A percentile compares a stretch with the other conserved stretches of the same genome.
Conservation (phyloP, 2,888 invertebrate genomes). For the Drosophila merina region DNA sequence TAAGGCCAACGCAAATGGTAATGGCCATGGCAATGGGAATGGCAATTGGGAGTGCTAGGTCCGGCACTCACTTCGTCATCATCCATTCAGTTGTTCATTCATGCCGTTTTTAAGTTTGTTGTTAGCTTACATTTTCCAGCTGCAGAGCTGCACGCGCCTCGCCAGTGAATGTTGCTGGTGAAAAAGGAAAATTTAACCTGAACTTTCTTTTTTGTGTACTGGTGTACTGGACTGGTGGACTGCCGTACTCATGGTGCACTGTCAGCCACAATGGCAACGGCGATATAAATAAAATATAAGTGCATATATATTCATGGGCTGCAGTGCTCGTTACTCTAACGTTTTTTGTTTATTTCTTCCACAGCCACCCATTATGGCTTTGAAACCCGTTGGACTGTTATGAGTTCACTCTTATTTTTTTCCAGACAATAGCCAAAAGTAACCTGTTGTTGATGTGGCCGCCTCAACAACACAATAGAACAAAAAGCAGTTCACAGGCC, state of each 20-base stretch:
- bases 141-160: slow-evolving; percentile 71
- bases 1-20: slow-evolving; percentile 31
- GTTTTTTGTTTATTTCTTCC: slow-evolving; percentile 16
- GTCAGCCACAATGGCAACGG: slow-evolving; percentile 50
- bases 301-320: slow-evolving; percentile 39
- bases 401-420: slow-evolving; percentile 71
- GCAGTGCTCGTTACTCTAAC: slow-evolving; percentile 19
- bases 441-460: slow-evolving; percentile 64
- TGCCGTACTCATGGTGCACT: slow-evolving; percentile 45
- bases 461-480: slow-evolving; percentile 67
- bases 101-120: slow-evolving; percentile 60
- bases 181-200: slow-evolving; percentile 75
- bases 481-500: slow-evolving; percentile 46
- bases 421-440: slow-evolving; percentile 23
- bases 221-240: slow-evolving; percentile 4
- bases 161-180: slow-evolving; percentile 71
- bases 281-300: slow-evolving; percentile 72
- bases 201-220: slow-evolving; percentile 73
- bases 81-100: slow-evolving; percentile 61
- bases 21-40: slow-evolving; percentile 42
- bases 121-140: slow-evolving; percentile 69
- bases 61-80: slow-evolving; percentile 59
- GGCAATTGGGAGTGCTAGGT: slow-evolving; percentile 45
- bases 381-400: slow-evolving; percentile 66
- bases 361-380: slow-evolving; percentile 49